Base-by-base conservation (phyloP, 2,113 vertebrate genomes). In the Lophius piscatorius region DNA sequence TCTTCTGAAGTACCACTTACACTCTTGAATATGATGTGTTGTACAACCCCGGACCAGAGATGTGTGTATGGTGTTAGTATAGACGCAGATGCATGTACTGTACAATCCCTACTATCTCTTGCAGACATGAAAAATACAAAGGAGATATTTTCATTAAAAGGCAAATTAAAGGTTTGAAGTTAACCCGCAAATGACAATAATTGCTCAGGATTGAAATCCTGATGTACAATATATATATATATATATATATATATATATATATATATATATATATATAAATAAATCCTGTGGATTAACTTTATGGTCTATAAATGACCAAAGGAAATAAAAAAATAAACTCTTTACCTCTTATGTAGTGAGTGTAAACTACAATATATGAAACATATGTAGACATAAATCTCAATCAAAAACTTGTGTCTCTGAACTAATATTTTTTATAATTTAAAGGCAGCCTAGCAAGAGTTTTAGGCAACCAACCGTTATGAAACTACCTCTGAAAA, bases 1-100 rank as follows among this genome's bases (percentile, higher is more conserved):
- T 75, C 50, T 33, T 67, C 23, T 61, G 52, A 72, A 74, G 70
- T 57, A 60, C 13, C 29, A 52, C 59, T 74, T 34, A 47, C 42
- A 44, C 60, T 38, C 45, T 18, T 54, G 39, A 36, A 46, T 59
- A 39, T 58, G 47, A 68, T 36, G 20, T 50, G 47, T 58, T 64
- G 62, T 33, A 42, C 38, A 74, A 73, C 13, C 33, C 17, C 33
- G 17, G 28, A 62, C 46, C 29, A 14, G 10, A 34, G 22, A n/a
- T 34, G 16, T 22, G 42, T 54, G 31, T 34, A 29, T 60, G 31
- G 52, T 41, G 24, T 17, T 31, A n/a, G 40, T 39, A 4, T 17
- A 24, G 6, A 29, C 33, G 40, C 23, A 46, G 11, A 11, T 12
- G 31, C 10, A 70, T 40, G 22, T 33, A 20, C 16, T 40, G 36